Base-by-base conservation (phyloP, 2,797 vertebrate genomes). In the Acrossocheilus fasciatus region DNA sequence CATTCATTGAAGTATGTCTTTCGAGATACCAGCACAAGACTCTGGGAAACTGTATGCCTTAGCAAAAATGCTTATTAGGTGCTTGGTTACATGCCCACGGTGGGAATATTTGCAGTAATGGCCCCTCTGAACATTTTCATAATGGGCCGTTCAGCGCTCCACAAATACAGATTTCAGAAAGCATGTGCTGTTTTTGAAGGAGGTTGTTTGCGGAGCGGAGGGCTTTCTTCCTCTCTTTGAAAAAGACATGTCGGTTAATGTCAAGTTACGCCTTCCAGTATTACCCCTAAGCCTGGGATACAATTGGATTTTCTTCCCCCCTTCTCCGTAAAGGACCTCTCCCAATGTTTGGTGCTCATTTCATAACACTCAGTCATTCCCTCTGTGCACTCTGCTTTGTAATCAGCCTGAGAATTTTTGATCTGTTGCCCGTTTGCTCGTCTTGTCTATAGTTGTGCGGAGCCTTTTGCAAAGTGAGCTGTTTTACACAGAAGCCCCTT, bases 61-160 rank as follows among this genome's bases (percentile, higher is more conserved):
- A 69, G 93, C 93, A 93, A 91, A 94, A 94, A 93, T 93, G 89
- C 93, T 92, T 93, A 93, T 92, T 90, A 94, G 92, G 90, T 91
- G 80, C 87, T 87, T 89, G 87, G 91, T 92, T 89, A 87, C 89
- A 88, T 87, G 85, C 90, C 87, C 91, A 91, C 45, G n/a, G 90
- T 93, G 89, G 90, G 89, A 86, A 84, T 79, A 76, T 87, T 92
- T 90, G 90, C 86, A 88, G 78, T 91, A 92, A 91, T 91, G 73
- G 86, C 87, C 89, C 90, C 83, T 90, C 88, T 84, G 84, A 86
- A 80, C 88, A 87, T 89, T 86, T 89, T 91, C 87, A 91, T 94
- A 93, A 93, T 94, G 92, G 93, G 87, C 88, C 90, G 83, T 90
- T 87, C 92, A 91, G 89, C 90, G 89, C 89, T 92, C 36, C 39